Evolutionary conservation across 2,888 invertebrate species (phyloP).

Genomic region (Cerceris ruficornis): DNA sequence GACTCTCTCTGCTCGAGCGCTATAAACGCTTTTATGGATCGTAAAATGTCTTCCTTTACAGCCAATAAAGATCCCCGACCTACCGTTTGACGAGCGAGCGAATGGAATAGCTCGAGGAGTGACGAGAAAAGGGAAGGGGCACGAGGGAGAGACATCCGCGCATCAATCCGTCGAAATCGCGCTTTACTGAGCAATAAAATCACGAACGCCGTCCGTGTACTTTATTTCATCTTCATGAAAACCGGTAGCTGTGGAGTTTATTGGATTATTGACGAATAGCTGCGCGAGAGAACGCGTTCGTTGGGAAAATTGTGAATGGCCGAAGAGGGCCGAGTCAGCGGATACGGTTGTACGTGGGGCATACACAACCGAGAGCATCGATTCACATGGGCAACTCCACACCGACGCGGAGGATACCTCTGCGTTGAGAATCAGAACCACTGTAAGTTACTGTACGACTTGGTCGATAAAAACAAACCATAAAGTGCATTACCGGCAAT

Average conservation of each 20-base stretch:
- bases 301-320: slow-evolving; percentile 64
- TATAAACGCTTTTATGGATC: slow-evolving; percentile 81
- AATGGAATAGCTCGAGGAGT: slow-evolving; percentile 22
- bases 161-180: slow-evolving; percentile 70
- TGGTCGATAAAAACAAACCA: slow-evolving; percentile 80
- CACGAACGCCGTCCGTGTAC: slow-evolving; percentile 47
- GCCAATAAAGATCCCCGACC: slow-evolving; percentile 80
- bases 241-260: slow-evolving; percentile 60
- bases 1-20: slow-evolving; percentile 67
- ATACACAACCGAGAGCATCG: too few relatives aligned
- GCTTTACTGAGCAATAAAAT: slow-evolving; percentile 69
- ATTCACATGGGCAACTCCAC: too few relatives aligned
- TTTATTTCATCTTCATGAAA: slow-evolving; percentile 68
- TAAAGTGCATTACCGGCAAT: slow-evolving; percentile 80
- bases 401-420: not conserved
- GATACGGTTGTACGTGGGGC: not conserved
- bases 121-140: slow-evolving; percentile 3
- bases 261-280: slow-evolving; percentile 69
- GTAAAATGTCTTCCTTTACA: slow-evolving; percentile 82
- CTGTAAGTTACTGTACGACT: slow-evolving; percentile 65
- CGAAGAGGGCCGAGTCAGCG: slow-evolving; percentile 53
- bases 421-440: slow-evolving; percentile 55
- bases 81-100: slow-evolving; percentile 66
- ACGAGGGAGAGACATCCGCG: slow-evolving; percentile 33
- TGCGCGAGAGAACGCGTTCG: slow-evolving; percentile 55